Percentiles rank a stretch among this genome's conserved stretches.
These are phyloP conservation scores for Belonocnema kinseyi DNA, from an alignment of 1,140 invertebrate species.

Conservation along the genomic window DNA sequence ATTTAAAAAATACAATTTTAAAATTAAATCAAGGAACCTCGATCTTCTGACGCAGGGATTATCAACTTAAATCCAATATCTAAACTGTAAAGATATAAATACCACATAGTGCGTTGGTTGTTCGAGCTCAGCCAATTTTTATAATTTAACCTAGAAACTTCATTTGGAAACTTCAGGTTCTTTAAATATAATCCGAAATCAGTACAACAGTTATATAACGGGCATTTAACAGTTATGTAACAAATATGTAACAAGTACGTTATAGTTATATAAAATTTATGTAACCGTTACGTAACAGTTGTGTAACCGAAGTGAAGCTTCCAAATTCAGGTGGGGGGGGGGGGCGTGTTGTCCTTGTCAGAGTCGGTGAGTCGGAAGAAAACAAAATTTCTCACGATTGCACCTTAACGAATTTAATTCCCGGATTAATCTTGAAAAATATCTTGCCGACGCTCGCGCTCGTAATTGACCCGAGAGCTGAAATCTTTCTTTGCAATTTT, in stretches of 20 bases:
- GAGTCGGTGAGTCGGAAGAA: background rate
- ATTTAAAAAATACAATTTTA: slow-evolving; percentile 43
- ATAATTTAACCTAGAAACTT: slow-evolving; percentile 8
- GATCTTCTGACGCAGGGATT: slow-evolving; percentile 26
- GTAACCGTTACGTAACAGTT: too few relatives aligned
- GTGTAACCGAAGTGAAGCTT: background rate
- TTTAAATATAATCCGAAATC: background rate
- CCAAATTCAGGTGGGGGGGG: background rate
- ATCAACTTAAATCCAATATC: slow-evolving; percentile 11
- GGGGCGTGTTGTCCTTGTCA: background rate
- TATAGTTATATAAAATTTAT: too few relatives aligned
- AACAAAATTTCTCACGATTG: background rate
- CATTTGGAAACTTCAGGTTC: background rate
- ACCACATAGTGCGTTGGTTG: slow-evolving; percentile 54
- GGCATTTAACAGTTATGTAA: too few relatives aligned
- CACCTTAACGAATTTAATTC: slow-evolving; percentile 13
- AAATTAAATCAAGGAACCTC: slow-evolving; percentile 29
- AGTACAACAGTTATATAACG: too few relatives aligned
- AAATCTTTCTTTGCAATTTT: slow-evolving; percentile 24
- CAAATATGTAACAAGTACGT: too few relatives aligned
- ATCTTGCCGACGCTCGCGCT: slow-evolving; percentile 2
- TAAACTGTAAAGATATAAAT: slow-evolving; percentile 36
- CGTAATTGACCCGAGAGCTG: background rate
- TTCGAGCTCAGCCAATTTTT: slow-evolving; percentile 55
- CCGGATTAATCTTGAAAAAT: background rate